phyloP scores from a whole-genome alignment of 2,113 vertebrate species.

The Panurus biarmicus region DNA sequence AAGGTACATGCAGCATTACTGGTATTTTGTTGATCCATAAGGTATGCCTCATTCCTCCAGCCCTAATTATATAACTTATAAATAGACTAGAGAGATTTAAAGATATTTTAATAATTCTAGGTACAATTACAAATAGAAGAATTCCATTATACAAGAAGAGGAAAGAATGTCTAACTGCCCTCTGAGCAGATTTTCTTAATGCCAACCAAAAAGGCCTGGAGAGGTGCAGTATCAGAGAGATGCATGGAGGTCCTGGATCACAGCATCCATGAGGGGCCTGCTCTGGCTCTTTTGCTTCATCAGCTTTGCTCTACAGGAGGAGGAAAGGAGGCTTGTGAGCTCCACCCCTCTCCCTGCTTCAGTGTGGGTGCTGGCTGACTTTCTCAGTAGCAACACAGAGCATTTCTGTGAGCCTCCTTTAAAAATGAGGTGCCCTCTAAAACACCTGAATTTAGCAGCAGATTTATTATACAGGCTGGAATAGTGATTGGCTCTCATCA shows the following conservation, averaged over 20 bases:
- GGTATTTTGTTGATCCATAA: neutral
- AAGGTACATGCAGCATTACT: neutral
- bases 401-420: neutral
- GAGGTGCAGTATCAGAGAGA: neutral
- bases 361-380: neutral
- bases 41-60: neutral
- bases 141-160: neutral
- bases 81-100: neutral
- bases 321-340: neutral
- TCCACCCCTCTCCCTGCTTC: neutral
- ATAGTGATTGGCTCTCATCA: neutral
- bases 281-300: neutral
- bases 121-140: neutral
- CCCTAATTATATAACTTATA: neutral
- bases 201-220: neutral
- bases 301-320: neutral
- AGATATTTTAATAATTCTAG: neutral
- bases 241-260: neutral
- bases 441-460: neutral
- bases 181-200: neutral
- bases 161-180: neutral
- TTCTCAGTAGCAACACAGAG: neutral
- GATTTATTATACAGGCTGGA: neutral
- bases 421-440: neutral
- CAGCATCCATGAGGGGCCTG: neutral